Base-by-base conservation (phyloP, 2,797 vertebrate species). In the Rhadinocentrus ornatus region DNA sequence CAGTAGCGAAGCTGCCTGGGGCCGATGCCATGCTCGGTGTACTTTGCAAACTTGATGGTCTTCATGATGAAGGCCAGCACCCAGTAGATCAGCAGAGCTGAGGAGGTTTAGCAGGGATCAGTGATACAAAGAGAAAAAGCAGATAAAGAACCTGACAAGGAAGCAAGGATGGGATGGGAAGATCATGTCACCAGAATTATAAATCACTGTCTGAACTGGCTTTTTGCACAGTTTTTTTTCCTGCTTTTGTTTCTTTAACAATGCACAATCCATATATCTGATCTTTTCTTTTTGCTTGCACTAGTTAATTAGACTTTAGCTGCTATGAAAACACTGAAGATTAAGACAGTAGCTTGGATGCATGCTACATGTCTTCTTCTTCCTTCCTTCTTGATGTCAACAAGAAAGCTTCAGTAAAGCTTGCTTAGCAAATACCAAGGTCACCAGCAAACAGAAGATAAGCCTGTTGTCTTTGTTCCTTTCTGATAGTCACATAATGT, bases 31-130 rank as follows among this genome's bases (percentile, higher is more conserved):
- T 98, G 97, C 84, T 98, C 96, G 0, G 95, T 97, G 91, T 98
- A 99, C 91, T 99, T 99, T 62, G 96, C 96, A 74, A 99, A 99
- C 90, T 99, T 99, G 89, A 99, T 95, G 69, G 96, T 97, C 91
- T 99, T 99, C 75, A 96, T 98, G 85, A 96, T 91, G 75, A 99
- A 99, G 15, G 97, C 97, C 85, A 99, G 88, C 48, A 95, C 94
- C 98, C 98, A 99, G 87, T 99, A 99, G 90, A 98, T 94, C 0
- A 99, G 89, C 83, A 99, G 88, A 15, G 95, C 98, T 99, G 92
- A 6, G 73, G 71, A 74, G 61, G 74, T 75, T 69, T 20, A 44
- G 37, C 27, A 61, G 24, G 13, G 13, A 73, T 75, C 63, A 79
- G 55, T 66, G 41, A 37, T 10, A 56, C 4, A 71, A 3, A 52